Evolutionary conservation across 2,113 vertebrate species (phyloP).

Genomic region (Pelmatolapia mariae): DNA sequence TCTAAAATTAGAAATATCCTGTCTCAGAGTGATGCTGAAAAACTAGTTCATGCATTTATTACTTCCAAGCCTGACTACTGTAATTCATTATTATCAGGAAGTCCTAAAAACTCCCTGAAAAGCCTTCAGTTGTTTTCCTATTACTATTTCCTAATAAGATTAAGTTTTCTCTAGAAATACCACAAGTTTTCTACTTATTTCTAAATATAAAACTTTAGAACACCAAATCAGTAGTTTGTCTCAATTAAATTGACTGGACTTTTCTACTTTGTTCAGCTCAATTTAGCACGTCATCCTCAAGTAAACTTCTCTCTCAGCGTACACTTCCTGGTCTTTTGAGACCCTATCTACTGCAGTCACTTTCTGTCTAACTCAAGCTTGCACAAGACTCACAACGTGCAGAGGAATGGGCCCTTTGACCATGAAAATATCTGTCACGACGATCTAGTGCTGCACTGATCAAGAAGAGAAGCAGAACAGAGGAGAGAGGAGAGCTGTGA

Average conservation of each 20-base stretch:
- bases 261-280: slow-evolving; percentile 43
- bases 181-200: background rate
- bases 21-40: background rate
- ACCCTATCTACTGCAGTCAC: slow-evolving; percentile 51
- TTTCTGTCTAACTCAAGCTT: slow-evolving; percentile 36
- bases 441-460: slow-evolving; percentile 12
- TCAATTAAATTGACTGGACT: slow-evolving; percentile 31
- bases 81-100: fast-evolving
- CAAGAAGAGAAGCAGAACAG: slow-evolving; percentile 13
- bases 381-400: slow-evolving; percentile 1
- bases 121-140: background rate
- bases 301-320: background rate
- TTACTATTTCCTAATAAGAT: background rate
- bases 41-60: background rate
- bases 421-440: slow-evolving; percentile 13
- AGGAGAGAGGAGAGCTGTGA: background rate
- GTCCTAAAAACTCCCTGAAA: background rate
- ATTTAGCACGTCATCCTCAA: slow-evolving; percentile 1
- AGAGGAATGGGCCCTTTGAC: background rate
- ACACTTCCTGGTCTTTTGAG: slow-evolving; percentile 26
- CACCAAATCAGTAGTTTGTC: background rate
- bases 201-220: background rate
- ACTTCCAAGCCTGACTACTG: background rate
- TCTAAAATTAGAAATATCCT: background rate
- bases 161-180: background rate